A percentile compares a stretch with the other conserved stretches of the same genome.
Conservation (phyloP, 2,888 invertebrate species). For the Dryobotodes eremita region DNA sequence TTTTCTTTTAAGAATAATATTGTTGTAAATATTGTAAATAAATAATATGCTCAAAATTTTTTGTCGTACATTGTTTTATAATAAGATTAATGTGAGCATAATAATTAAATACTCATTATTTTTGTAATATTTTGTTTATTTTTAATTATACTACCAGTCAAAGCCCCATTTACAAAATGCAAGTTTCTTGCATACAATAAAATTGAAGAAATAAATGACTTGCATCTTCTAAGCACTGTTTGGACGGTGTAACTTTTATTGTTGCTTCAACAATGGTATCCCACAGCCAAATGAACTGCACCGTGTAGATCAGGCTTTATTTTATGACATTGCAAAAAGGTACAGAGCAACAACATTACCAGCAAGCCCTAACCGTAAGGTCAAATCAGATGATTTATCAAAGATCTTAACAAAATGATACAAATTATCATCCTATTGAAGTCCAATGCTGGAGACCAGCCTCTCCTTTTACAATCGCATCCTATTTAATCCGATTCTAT, state of each 20-base stretch:
- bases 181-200: background rate
- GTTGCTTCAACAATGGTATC: too few relatives aligned
- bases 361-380: background rate
- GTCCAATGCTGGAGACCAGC: too few relatives aligned
- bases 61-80: background rate
- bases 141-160: background rate
- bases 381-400: background rate
- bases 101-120: constrained; percentile 45
- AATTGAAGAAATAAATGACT: too few relatives aligned
- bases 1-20: background rate
- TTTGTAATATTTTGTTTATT: constrained; percentile 8
- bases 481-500: too few relatives aligned
- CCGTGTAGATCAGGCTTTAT: too few relatives aligned
- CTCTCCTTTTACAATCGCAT: too few relatives aligned
- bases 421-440: too few relatives aligned
- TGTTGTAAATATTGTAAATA: constrained; percentile 22
- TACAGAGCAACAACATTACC: background rate
- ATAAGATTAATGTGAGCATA: background rate
- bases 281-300: too few relatives aligned
- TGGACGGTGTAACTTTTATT: too few relatives aligned
- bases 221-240: too few relatives aligned
- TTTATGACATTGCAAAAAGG: background rate
- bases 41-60: background rate
- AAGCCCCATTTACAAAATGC: background rate
- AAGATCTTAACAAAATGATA: background rate